Evolutionary conservation across 35 echinoderm and acorn worm species (phyloP).

Genomic region (Holothuria glaberrima): DNA sequence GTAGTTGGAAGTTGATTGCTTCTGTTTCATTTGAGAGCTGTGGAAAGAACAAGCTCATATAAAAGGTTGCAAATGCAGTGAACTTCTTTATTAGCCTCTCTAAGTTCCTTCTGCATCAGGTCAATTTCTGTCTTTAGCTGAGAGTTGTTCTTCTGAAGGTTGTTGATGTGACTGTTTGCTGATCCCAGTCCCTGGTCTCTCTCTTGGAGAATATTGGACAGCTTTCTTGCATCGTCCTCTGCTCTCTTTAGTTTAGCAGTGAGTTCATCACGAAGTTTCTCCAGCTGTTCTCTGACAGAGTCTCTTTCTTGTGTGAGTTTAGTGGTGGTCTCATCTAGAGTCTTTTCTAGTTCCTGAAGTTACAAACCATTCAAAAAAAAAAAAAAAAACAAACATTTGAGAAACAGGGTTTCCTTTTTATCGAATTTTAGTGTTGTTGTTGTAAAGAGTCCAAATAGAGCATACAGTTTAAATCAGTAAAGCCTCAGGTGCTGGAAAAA

Average conservation of each 20-base stretch:
- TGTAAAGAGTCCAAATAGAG: no score
- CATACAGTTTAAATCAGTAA: no score
- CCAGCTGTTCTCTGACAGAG: conserved; percentile 59
- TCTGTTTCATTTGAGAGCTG: no score
- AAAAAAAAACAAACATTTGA: no score
- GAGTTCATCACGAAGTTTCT: conserved; percentile 63
- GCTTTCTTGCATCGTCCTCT: conserved; percentile 72
- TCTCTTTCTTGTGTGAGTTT: conserved; percentile 72
- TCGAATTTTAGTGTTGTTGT: no score
- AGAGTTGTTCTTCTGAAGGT: conserved; percentile 66
- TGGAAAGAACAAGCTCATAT: no score
- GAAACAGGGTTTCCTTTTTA: no score
- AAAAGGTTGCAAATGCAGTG: no score
- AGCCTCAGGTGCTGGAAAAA: no score
- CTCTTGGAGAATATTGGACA: conserved; percentile 72
- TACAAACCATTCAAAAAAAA: no score
- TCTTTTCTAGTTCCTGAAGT: conserved; percentile 76
- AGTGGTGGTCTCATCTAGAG: conserved; percentile 68
- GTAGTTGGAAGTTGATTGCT: no score
- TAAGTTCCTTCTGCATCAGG: conserved; percentile 67
- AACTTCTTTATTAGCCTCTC: conserved; percentile 68
- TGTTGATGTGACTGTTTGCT: conserved; percentile 78
- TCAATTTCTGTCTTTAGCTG: conserved; percentile 82
- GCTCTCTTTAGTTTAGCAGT: conserved; percentile 75
- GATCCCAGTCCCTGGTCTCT: conserved; percentile 91